Evolutionary conservation across 2,797 vertebrate species (phyloP).

Genomic region (Sebastes jordani): DNA sequence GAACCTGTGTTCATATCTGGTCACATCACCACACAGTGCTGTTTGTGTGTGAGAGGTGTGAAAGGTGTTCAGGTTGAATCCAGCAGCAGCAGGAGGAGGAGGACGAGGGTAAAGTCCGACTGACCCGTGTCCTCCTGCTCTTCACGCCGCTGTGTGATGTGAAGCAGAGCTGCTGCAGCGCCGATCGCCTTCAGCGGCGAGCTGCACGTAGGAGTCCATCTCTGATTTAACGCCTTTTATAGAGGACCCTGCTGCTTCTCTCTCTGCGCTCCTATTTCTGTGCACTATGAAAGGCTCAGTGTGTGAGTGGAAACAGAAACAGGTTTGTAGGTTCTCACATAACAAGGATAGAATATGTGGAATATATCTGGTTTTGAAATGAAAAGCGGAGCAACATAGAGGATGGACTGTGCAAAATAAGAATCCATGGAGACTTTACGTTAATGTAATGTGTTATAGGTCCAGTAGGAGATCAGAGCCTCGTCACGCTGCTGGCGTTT

Average conservation of each 20-base stretch:
- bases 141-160: background rate
- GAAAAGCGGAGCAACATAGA: background rate
- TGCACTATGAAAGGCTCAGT: background rate
- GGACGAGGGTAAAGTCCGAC: background rate
- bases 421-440: background rate
- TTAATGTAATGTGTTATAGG: no score
- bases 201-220: slow-evolving; percentile 35
- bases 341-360: background rate
- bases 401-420: background rate
- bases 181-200: slow-evolving; percentile 8
- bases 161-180: slow-evolving; percentile 4
- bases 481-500: no score
- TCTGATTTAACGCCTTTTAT: slow-evolving; percentile 38
- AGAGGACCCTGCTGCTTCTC: slow-evolving; percentile 25
- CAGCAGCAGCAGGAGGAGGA: background rate
- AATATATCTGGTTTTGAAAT: background rate
- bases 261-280: slow-evolving; percentile 6
- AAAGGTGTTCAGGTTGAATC: background rate
- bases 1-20: background rate
- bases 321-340: background rate
- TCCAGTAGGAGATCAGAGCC: no score
- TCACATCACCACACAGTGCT: background rate
- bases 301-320: background rate
- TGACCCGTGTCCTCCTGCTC: slow-evolving; percentile 14
- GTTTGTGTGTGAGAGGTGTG: background rate